Evolutionary conservation across 1,140 invertebrate species (phyloP), one percentile per base, ranked within the genome.

Genomic region (Cylas formicarius): DNA sequence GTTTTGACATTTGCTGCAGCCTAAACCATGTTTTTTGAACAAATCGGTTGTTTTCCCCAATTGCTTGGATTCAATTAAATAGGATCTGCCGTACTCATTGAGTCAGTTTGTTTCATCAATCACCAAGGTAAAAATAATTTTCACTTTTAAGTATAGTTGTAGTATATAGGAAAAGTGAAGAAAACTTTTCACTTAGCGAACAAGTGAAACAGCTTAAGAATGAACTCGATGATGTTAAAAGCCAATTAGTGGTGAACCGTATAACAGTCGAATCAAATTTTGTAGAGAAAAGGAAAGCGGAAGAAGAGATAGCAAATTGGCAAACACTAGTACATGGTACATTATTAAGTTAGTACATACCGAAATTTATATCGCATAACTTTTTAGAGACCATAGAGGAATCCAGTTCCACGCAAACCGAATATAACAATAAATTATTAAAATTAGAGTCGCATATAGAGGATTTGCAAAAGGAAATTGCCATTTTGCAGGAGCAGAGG

Each of bases 271-370:
- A 89, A 58, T 81, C 81, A 58, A 77, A 82, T 51, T 70, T 87
- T 27, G 60, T 76, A 14, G 78, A 86, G 52, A 78, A 81, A 41
- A 62, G 78, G 3, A 85, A 84, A 60, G 81, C 79, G 32, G 77
- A 87, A 53, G 83, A 90, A 51, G 90, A 97, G 67, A 82, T 93
- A 54, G 82, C 86, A 14, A 85, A 82, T 5, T 67, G 95, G 36
- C 86, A 93, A 57, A 78, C 85, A 57, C 73, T 95, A 44, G 79
- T 94, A 56, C 82, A 85, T 68, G 84, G 86, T 88, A 56, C 27
- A 14, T n/a, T n/a, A 9, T 13, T 10, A 38, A 5, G 11, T 28
- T 38, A 5, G 7, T 7, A 36, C 7, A 35, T 31, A 16, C 13
- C 34, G 13, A 29, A 29, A 6, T 13, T 32, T 7, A 7, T n/a